Conservation (phyloP, 2,113 vertebrate genomes). For the Rhynchomys soricoides region DNA sequence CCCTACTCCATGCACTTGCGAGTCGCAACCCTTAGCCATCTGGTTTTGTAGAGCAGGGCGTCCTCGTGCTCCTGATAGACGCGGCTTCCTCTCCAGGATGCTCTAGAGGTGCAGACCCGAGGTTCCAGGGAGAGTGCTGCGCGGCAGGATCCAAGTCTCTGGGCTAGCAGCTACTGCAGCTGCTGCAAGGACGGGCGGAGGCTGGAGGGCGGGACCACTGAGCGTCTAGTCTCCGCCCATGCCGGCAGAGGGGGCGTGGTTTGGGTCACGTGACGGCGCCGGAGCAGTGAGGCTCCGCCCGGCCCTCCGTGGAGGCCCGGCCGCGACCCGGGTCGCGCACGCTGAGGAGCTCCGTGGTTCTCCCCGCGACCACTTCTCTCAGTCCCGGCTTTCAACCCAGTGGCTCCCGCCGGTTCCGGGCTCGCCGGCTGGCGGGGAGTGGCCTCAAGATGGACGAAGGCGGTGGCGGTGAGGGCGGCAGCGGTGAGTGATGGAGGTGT, state of each 20-base stretch:
- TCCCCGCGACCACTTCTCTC: neutral
- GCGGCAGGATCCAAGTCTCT: neutral
- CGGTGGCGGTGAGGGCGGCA: constrained; percentile 73
- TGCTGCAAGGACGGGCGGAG: neutral
- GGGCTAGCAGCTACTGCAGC: neutral
- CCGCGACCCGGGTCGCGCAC: constrained; percentile 47
- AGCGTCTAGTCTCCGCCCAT: neutral
- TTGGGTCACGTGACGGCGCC: constrained; percentile 63
- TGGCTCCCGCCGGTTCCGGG: constrained; percentile 27
- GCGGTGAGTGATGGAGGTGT: constrained; percentile 79
- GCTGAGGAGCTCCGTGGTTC: constrained; percentile 5
- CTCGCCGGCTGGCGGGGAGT: constrained; percentile 56
- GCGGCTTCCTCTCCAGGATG: neutral
- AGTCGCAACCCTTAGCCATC: neutral
- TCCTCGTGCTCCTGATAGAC: neutral
- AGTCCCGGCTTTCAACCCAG: neutral
- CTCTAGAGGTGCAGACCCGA: neutral
- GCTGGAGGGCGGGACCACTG: constrained; percentile 18
- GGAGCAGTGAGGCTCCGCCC: constrained; percentile 53
- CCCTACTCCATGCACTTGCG: constrained; percentile 7
- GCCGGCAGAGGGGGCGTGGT: neutral
- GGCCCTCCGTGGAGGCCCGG: constrained; percentile 68
- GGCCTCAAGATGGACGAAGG: constrained; percentile 76
- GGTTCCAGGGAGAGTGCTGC: fast-evolving
- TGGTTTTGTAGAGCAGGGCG: neutral